Base-by-base conservation (phyloP, 2,113 vertebrate species). In the Catagonus wagneri region DNA sequence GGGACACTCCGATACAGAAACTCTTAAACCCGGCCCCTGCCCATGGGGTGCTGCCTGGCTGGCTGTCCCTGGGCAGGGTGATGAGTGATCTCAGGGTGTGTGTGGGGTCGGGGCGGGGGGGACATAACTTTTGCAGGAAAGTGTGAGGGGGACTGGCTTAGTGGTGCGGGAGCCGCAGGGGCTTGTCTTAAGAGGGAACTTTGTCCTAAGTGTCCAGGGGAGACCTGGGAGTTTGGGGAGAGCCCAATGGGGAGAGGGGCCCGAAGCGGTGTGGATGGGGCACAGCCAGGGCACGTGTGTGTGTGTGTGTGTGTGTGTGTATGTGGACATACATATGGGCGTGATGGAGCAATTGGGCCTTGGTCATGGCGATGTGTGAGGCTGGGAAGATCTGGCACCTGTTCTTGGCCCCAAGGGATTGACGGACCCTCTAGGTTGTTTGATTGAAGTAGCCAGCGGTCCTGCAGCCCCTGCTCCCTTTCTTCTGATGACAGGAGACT, bases 1-100 rank as follows among this genome's bases (percentile, higher is more conserved):
- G 60, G 56, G 66, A 12, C 65, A 8, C 0, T 0, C 44, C 2
- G 17, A 6, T 25, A 0, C 19, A 5, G 14, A 71, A 11, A 36
- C 14, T 34, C 44, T 32, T 23, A 1, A n/a, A n/a, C 7, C 0
- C 23, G 20, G 81, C n/a, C 34, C 39, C 56, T 60, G 50, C 74
- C 89, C 23, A 5, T 2, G 5, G 14, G 60, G 56, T 2, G 1
- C 44, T 86, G 63, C 25, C 54, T 29, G 75, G 68, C 90, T 50
- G 58, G 25, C 34, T 56, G 10, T 25, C 56, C 27, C 58, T 61
- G 25, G 6, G 14, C 27, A 58, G 89, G 79, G 61, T 19, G 7
- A 44, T 39, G 81, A 19, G 6, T 17, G 15, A 72, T n/a, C 39
- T n/a, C 23, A 27, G 25, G 32, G 22, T 44, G 44, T 44, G 44